Evolutionary conservation across 2,888 invertebrate species (phyloP).

Genomic region (Galeopsomyia nigrocyanea): DNA sequence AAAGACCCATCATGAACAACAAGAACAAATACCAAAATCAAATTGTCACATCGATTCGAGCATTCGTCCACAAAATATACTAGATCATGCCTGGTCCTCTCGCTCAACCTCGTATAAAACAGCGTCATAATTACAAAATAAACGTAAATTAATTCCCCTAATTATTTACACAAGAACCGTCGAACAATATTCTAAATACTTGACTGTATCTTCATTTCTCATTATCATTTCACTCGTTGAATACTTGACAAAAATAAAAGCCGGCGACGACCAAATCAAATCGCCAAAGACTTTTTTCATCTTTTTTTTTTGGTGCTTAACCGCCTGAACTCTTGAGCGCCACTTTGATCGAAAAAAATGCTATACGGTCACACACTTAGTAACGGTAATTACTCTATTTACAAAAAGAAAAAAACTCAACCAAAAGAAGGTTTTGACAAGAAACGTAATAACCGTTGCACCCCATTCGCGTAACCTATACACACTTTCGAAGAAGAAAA

Average conservation of each 20-base stretch:
- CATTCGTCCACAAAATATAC: slow-evolving; percentile 10
- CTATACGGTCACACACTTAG: neutral
- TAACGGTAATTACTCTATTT: slow-evolving; percentile 23
- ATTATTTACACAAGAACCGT: slow-evolving; percentile 36
- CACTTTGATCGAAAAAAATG: neutral
- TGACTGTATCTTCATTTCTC: slow-evolving; percentile 5
- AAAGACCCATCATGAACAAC: neutral
- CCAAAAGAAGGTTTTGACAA: slow-evolving; percentile 12
- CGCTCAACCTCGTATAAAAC: slow-evolving; percentile 24
- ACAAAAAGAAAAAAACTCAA: slow-evolving; percentile 27
- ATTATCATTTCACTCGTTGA: neutral
- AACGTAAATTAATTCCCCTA: slow-evolving; percentile 41
- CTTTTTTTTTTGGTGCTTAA: slow-evolving; percentile 38
- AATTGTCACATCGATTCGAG: slow-evolving; percentile 16
- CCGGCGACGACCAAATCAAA: slow-evolving; percentile 15
- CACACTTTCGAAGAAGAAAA: neutral
- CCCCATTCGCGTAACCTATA: neutral
- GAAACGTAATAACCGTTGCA: neutral
- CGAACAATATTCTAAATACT: slow-evolving; percentile 20
- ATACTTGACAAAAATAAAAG: slow-evolving; percentile 32
- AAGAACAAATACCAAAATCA: slow-evolving; percentile 25
- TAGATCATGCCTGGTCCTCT: neutral
- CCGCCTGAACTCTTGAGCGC: slow-evolving; percentile 11
- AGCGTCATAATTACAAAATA: slow-evolving; percentile 36
- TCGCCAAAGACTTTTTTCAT: no score